Evolutionary conservation across 2,113 vertebrate genomes (phyloP).

Genomic region (Marmota monax): DNA sequence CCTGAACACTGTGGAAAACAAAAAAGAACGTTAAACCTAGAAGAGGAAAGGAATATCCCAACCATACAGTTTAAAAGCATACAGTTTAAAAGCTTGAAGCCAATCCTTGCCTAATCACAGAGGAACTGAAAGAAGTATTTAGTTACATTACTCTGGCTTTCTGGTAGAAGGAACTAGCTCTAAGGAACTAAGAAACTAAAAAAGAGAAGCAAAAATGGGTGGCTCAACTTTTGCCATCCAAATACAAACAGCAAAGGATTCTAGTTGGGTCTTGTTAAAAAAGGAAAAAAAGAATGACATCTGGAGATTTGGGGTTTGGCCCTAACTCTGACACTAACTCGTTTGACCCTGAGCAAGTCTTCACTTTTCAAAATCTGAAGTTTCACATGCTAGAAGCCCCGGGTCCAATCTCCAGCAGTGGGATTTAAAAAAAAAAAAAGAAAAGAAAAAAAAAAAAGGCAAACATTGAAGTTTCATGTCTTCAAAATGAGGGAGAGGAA

Average conservation of each 20-base stretch:
- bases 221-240: constrained; percentile 66
- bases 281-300: neutral
- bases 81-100: constrained; percentile 62
- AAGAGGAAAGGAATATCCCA: neutral
- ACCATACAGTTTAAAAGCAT: constrained; percentile 19
- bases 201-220: constrained; percentile 78
- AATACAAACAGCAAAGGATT: constrained; percentile 50
- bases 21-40: neutral
- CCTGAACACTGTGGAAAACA: neutral
- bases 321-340: constrained; percentile 35
- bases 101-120: constrained; percentile 59
- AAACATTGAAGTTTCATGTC: constrained; percentile 56
- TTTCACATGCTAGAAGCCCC: neutral
- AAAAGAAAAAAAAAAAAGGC: too few relatives aligned
- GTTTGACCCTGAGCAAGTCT: constrained; percentile 27
- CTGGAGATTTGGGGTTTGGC: constrained; percentile 5
- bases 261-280: constrained; percentile 27
- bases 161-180: constrained; percentile 76
- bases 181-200: constrained; percentile 80
- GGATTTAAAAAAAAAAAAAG: too few relatives aligned
- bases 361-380: constrained; percentile 47
- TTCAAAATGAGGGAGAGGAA: neutral
- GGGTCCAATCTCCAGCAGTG: neutral
- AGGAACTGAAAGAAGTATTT: constrained; percentile 79
- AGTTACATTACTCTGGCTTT: constrained; percentile 65